Evolutionary conservation across 2,888 invertebrate species (phyloP), one percentile per base, ranked within the genome.

Genomic region (Cactoblastis cactorum): DNA sequence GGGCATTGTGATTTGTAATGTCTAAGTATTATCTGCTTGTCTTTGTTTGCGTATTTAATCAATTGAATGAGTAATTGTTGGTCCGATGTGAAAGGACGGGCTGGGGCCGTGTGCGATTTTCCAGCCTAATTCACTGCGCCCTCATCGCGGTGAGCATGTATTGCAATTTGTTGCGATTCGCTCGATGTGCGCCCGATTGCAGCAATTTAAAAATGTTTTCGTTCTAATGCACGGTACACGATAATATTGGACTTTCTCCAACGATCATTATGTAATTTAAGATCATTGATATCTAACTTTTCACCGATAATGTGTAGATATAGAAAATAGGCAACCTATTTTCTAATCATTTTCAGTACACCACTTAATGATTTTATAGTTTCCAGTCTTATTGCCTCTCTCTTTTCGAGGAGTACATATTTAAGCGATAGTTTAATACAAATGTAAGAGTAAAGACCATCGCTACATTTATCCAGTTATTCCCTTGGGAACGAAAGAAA

Each of bases 61-160:
- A 59, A 62, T 65, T 73, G 63, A 71, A 71, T 74, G 59, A 56
- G 62, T 61, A 61, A 65, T 62, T 59, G 61, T 61, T 58, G 64
- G 66, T 66, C 62, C 58, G 57, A 76, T 77, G 75, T 85, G 80
- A 83, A 83, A 82, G 81, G 77, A 73, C 66, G 62, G 65, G 65
- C 61, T 59, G 58, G 55, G 56, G 70, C 62, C 69, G 70, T 67
- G 67, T 71, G 67, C 67, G 65, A 77, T 77, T 83, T 84, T 84
- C 80, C 84, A 71, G 67, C 79, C 83, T 75, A 77, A 74, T 84
- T 82, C 76, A 69, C 78, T 64, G 72, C 65, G 65, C 65, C 64
- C 69, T 71, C 68, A 61, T 63, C 62, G 63, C n/a, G 55, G 55
- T 51, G 53, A 54, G 57, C 55, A 54, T 67, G 62, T 59, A 56